Base-by-base conservation (phyloP, 2,113 vertebrate species). In the Lepus europaeus region DNA sequence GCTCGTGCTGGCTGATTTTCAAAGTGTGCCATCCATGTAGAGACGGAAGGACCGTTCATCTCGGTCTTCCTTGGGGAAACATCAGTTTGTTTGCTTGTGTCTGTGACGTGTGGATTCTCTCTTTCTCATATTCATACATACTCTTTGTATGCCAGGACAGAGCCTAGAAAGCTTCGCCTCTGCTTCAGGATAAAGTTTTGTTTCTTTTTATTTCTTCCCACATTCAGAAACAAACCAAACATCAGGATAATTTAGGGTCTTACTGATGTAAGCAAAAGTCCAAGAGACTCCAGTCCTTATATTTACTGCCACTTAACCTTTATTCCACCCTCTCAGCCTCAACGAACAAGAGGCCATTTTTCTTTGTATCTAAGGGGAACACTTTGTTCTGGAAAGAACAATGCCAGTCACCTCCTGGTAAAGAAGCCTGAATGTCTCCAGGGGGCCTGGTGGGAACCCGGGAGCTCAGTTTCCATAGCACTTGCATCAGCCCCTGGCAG, bases 331-430 rank as follows among this genome's bases (percentile, higher is more conserved):
- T 69, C n/a, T n/a, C 2, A 27, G 0, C 27, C 20, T 20, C 0
- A 5, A 31, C 29, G 53, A 66, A 90, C 13, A 81, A 76, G 10
- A 92, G 59, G 11, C 29, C 45, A 56, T 79, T 92, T 95, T 91
- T 92, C 79, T 94, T 73, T 70, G 80, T 59, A 29, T 94, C 68
- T 84, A n/a, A 91, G 49, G 29, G n/a, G 20, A 63, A 69, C 14
- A 11, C 76, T 95, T 94, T 93, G 80, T 69, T 87, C 25, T 72
- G 81, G 72, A 85, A 96, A 92, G 64, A 20, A 92, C 73, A 80
- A 22, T n/a, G 84, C 45, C 13, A 68, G n/a, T 90, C 73, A 74
- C 45, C 33, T 90, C 51, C 68, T 87, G 72, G 33, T 94, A 59
- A 91, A 95, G 90, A 82, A 87, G 36, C 8, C 12, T 0, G 0